Evolutionary conservation across 2,113 vertebrate genomes (phyloP), one percentile per base, ranked within the genome.

Genomic region (Perca flavescens): DNA sequence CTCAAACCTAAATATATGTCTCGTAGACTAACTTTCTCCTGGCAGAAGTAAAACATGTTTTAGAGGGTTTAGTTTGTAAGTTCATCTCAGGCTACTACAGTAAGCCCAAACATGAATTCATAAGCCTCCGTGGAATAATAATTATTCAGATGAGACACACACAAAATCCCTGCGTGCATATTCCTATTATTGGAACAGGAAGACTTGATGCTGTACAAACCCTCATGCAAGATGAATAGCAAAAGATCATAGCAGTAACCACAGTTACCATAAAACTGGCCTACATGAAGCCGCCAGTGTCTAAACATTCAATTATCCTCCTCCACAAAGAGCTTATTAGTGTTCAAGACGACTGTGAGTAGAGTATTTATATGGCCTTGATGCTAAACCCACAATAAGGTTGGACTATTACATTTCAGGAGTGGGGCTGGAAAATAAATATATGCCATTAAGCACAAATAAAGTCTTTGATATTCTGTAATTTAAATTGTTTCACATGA

Each of bases 231-330:
- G 50, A 74, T 52, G 31, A 65, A 61, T 6, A 68, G 61, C 31
- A 15, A 19, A 25, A 28, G 14, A 71, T 80, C 60, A 54, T 43
- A 43, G 40, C 3, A 43, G 40, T 43, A 43, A 10, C 54, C 21
- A 52, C 57, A 67, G 75, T 74, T 84, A 54, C 54, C 49, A 67
- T 66, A 36, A 72, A 83, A 49, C 25, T 68, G 75, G 62, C 63
- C 79, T 9, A 60, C 54, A 57, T 60, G 31, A 60, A 74, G 57
- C 64, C 1, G 13, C n/a, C 36, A 60, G 17, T 69, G 67, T 70
- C 68, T 46, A 72, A 66, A 79, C 74, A 60, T 73, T 62, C 80
- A 83, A 72, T 87, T 75, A 75, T 68, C 70, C 49, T 68, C 64
- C 62, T 67, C 46, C 49, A 86, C 49, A 86, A 71, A 73, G 60